Evolutionary conservation across 2,888 invertebrate genomes (phyloP), one percentile per base, ranked within the genome.

Genomic region (Philhelius pedissequus): DNA sequence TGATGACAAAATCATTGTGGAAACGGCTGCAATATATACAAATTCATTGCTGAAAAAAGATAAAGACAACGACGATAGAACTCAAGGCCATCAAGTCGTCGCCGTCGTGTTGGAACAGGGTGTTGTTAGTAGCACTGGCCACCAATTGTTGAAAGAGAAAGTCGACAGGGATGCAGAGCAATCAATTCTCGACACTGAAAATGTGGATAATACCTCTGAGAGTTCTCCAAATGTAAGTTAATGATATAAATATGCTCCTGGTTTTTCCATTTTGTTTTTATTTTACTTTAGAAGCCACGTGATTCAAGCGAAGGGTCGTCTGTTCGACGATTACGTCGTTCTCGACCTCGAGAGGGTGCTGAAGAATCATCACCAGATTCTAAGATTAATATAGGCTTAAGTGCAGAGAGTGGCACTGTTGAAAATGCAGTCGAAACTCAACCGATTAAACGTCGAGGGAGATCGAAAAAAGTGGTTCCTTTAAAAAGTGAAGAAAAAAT

Each of bases 291-390:
- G 89, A 89, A 88, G 54, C 77, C 64, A 86, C 87, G 68, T 87
- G 82, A 80, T 64, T 78, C 87, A 43, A 87, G 86, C 82, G 87
- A 87, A 35, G 87, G 87, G 48, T 87, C 88, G 48, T 87, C 88
- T 20, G 75, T 79, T 48, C 86, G 90, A 27, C 88, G 90, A 45
- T 76, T 89, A 45, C 89, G 89, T 20, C 88, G 89, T 22, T 87
- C 88, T 8, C 89, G 88, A 18, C 87, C 88, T 11, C 87, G 87
- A 22, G 89, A 89, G 50, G 11, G 15, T 18, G 30, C 30, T 35
- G 80, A 73, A 15, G 79, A 80, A 64, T 70, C 71, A 45, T 66
- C 64, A 27, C 38, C 79, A 22, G 73, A 79, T n/a, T 6, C 25
- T 48, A 86, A 76, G 45, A 70, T 66, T 27, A 86, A 68, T 66